Evolutionary conservation across 2,113 vertebrate species (phyloP).

Genomic region (Triplophysa tibetana): DNA sequence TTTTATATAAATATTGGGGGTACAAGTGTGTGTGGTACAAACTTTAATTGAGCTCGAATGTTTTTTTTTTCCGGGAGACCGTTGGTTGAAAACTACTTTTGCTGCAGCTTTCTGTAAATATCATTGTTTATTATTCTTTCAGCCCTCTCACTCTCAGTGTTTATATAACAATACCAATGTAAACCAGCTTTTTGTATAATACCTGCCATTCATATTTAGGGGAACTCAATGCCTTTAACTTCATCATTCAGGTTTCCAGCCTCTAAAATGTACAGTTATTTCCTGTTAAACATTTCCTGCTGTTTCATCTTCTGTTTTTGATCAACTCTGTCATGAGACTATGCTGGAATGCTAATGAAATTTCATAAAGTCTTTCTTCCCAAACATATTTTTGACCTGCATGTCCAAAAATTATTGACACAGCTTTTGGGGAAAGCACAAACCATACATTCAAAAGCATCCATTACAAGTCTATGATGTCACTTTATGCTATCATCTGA

Average conservation of each 20-base stretch:
- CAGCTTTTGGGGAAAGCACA: too few relatives aligned
- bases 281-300: neutral
- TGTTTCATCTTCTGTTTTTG: neutral
- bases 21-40: neutral
- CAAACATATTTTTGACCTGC: too few relatives aligned
- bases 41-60: neutral
- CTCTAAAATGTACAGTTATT: neutral
- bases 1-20: slow-evolving; percentile 31
- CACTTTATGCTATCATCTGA: too few relatives aligned
- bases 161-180: neutral
- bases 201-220: neutral
- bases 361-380: too few relatives aligned
- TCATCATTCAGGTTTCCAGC: slow-evolving; percentile 1
- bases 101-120: neutral
- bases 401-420: too few relatives aligned
- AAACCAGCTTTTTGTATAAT: neutral
- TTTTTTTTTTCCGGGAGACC: neutral
- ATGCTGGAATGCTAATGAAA: too few relatives aligned
- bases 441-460: too few relatives aligned
- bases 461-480: too few relatives aligned
- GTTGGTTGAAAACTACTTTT: too few relatives aligned
- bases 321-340: too few relatives aligned
- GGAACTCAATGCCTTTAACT: neutral
- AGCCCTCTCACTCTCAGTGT: neutral
- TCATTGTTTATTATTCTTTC: neutral